A percentile compares a stretch with the other conserved stretches of the same genome.
Conservation (phyloP, 2,113 vertebrate species). For the Tetrax tetrax region DNA sequence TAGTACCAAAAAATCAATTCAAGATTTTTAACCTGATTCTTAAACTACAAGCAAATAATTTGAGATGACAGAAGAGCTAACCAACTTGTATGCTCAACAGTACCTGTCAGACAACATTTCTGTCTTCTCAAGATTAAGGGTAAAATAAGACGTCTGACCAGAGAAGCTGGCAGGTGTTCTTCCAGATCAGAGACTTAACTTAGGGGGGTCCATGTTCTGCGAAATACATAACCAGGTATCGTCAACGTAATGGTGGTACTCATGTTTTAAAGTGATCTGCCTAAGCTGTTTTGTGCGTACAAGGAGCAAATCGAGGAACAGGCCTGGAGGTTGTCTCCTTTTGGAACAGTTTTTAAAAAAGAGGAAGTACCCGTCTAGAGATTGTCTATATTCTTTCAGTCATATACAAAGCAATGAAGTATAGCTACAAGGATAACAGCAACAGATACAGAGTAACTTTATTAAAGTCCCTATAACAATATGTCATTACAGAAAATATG, state of each 20-base stretch:
- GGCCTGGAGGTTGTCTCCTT: background rate
- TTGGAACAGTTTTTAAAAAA: background rate
- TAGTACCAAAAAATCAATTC: background rate
- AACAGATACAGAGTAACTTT: background rate
- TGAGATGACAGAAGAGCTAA: background rate
- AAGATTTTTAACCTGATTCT: background rate
- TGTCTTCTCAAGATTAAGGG: background rate
- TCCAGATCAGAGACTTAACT: background rate
- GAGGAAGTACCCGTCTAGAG: background rate
- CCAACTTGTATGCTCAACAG: background rate
- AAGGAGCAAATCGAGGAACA: background rate
- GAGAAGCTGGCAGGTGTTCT: background rate
- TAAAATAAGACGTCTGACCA: background rate
- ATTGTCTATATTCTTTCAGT: background rate
- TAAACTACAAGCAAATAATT: background rate
- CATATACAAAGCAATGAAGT: background rate
- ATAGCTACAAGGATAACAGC: background rate
- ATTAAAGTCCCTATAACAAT: background rate
- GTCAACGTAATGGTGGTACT: background rate
- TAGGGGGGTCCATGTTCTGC: rapidly evolving
- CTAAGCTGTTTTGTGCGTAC: background rate
- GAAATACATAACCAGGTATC: background rate
- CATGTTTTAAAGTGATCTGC: background rate
- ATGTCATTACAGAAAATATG: background rate
- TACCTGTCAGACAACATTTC: background rate